These are phyloP conservation scores for Chironomus tentans DNA, from an alignment of 2,888 invertebrate species.

Conservation along the genomic window DNA sequence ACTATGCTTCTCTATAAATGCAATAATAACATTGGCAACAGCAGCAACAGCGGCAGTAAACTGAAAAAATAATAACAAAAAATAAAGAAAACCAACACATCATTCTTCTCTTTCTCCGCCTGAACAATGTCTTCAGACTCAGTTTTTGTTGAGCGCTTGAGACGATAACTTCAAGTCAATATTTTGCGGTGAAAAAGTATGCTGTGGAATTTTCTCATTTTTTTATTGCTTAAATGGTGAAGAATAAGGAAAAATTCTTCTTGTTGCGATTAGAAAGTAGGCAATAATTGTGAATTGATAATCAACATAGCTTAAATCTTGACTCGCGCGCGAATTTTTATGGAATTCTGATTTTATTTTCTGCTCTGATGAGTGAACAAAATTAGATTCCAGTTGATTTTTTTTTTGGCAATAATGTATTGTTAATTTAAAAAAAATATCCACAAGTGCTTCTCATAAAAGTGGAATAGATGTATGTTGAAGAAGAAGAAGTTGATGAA, in stretches of 20 bases:
- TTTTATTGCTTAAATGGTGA: no score
- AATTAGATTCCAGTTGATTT: not conserved
- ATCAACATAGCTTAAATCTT: not conserved
- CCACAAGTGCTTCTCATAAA: no score
- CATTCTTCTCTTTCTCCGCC: not conserved
- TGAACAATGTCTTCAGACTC: not conserved
- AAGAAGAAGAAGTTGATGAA: no score
- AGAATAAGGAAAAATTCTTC: no score
- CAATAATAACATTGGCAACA: not conserved
- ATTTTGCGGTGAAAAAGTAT: not conserved
- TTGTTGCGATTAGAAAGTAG: not conserved
- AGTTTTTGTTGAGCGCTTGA: not conserved
- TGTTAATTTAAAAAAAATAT: no score
- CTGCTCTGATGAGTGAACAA: not conserved
- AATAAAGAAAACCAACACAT: not conserved
- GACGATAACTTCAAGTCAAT: not conserved
- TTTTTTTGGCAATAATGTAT: no score
- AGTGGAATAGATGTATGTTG: no score
- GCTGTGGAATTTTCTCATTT: no score
- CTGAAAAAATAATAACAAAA: no score
- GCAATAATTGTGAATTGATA: not conserved
- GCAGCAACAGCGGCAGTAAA: not conserved
- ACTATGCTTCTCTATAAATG: not conserved
- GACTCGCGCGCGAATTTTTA: not conserved
- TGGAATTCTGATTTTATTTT: no score